Evolutionary conservation across 2,113 vertebrate genomes (phyloP).

Genomic region (Mobula birostris): DNA sequence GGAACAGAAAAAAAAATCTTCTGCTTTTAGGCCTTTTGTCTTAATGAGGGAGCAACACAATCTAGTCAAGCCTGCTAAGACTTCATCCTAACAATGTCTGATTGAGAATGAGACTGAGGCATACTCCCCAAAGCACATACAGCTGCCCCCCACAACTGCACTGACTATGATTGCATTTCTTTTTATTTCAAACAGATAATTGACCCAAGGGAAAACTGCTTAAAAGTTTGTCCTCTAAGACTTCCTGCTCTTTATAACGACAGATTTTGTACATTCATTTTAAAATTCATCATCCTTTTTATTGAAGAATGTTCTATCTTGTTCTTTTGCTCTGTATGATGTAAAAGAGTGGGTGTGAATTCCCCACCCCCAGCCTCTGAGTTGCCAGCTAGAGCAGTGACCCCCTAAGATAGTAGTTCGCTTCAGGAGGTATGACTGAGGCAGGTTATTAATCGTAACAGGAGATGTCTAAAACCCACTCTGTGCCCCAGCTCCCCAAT

Average conservation of each 20-base stretch:
- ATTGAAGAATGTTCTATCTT: background rate
- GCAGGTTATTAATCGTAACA: background rate
- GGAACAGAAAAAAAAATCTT: conserved; percentile 3
- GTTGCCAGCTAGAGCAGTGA: background rate
- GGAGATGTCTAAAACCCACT: background rate
- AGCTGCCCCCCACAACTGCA: background rate
- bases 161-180: background rate
- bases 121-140: background rate
- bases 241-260: background rate
- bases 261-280: background rate
- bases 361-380: background rate
- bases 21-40: background rate
- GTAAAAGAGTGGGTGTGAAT: background rate
- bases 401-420: background rate
- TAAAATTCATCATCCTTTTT: background rate
- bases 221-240: background rate
- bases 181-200: background rate
- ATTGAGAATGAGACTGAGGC: background rate
- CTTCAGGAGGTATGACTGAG: background rate
- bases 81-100: background rate
- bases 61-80: background rate
- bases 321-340: background rate
- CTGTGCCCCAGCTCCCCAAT: background rate
- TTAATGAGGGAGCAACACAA: conserved; percentile 18
- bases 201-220: background rate